Conservation (phyloP, 2,888 invertebrate species). For the Lycia hirtaria region DNA sequence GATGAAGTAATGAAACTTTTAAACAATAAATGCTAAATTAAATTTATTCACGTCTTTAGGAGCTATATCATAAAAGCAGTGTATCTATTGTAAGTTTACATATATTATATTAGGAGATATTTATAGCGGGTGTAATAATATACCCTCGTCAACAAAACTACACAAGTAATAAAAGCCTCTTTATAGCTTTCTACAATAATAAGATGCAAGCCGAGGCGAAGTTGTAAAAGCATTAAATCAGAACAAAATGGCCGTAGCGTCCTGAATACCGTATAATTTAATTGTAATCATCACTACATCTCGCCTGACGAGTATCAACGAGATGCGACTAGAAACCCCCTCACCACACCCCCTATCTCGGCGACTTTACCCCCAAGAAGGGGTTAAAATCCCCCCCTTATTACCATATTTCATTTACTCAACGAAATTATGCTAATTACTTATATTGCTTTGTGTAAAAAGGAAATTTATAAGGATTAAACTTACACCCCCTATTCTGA, state of each 20-base stretch:
- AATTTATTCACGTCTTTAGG: background rate
- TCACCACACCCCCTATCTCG: slow-evolving; percentile 54
- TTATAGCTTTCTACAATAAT: slow-evolving; percentile 29
- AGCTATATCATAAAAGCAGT: background rate
- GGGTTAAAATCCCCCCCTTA: slow-evolving; percentile 79
- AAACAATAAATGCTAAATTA: no score
- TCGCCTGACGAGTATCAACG: slow-evolving; percentile 80
- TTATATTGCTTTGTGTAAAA: slow-evolving; percentile 86
- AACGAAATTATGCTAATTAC: slow-evolving; percentile 86
- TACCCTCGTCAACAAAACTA: slow-evolving; percentile 10
- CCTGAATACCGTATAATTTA: slow-evolving; percentile 78
- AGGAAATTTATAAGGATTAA: slow-evolving; percentile 86
- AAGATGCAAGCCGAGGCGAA: slow-evolving; percentile 43
- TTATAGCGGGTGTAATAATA: slow-evolving; percentile 23
- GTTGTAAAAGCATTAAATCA: slow-evolving; percentile 67
- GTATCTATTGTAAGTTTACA: background rate
- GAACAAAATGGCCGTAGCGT: slow-evolving; percentile 74
- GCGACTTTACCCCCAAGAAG: slow-evolving; percentile 67
- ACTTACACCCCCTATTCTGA: slow-evolving; percentile 70
- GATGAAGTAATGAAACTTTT: no score
- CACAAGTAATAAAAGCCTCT: slow-evolving; percentile 20
- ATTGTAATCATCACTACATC: slow-evolving; percentile 84
- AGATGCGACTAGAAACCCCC: slow-evolving; percentile 81
- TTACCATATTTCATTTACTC: slow-evolving; percentile 86
- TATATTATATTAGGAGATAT: slow-evolving; percentile 10